Conservation (phyloP, 2,797 vertebrate genomes). For the Echeneis naucrates region DNA sequence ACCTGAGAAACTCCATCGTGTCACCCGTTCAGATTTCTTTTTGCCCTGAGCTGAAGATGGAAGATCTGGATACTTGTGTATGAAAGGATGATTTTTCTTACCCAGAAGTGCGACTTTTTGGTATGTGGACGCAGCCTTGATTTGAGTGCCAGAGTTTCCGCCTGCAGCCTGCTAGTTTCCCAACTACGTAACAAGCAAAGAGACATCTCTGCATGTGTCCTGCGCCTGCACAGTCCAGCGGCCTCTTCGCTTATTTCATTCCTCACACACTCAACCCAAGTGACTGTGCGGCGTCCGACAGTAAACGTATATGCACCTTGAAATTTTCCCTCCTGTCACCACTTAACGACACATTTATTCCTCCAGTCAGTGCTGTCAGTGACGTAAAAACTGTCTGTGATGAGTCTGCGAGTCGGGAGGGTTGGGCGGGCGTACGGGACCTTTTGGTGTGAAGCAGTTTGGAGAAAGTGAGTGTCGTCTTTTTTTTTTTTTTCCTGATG, state of each 20-base stretch:
- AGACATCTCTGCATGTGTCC: slow-evolving; percentile 65
- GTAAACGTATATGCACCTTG: slow-evolving; percentile 63
- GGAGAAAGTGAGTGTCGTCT: slow-evolving; percentile 26
- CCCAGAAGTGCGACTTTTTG: slow-evolving; percentile 31
- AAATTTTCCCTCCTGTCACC: slow-evolving; percentile 46
- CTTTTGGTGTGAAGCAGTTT: slow-evolving; percentile 60
- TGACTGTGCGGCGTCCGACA: slow-evolving; percentile 37
- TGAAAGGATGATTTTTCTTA: slow-evolving; percentile 77
- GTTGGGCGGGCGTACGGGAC: slow-evolving; percentile 15
- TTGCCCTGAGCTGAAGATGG: slow-evolving; percentile 19
- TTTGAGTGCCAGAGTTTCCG: slow-evolving; percentile 70
- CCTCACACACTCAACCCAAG: slow-evolving; percentile 23
- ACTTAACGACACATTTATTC: slow-evolving; percentile 27
- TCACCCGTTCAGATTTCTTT: slow-evolving; percentile 36
- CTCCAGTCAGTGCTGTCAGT: slow-evolving; percentile 56
- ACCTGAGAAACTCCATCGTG: slow-evolving; percentile 41
- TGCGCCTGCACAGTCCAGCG: slow-evolving; percentile 50
- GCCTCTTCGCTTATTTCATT: slow-evolving; percentile 37
- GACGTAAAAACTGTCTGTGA: slow-evolving; percentile 38
- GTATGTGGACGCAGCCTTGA: slow-evolving; percentile 73
- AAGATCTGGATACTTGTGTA: slow-evolving; percentile 73
- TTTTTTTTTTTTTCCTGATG: slow-evolving; percentile 30
- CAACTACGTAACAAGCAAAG: slow-evolving; percentile 28
- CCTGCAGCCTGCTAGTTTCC: slow-evolving; percentile 31
- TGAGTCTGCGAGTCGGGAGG: slow-evolving; percentile 5